Percentiles rank a stretch among this genome's conserved stretches.
Evolutionary conservation across 1,140 invertebrate species (phyloP).

Genomic region (Lepidurus arcticus): DNA sequence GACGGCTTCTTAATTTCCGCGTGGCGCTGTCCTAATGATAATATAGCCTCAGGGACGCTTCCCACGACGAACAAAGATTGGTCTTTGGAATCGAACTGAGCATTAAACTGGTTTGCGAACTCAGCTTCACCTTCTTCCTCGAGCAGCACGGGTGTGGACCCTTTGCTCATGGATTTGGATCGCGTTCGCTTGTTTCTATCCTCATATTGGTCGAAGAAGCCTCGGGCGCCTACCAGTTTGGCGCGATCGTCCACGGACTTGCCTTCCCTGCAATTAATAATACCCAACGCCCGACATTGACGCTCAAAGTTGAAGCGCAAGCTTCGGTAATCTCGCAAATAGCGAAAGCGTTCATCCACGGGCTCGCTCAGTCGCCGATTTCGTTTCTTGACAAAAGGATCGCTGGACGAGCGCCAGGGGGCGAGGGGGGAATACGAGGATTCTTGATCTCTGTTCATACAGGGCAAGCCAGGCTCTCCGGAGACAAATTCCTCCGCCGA

Average conservation of each 20-base stretch:
- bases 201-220: background rate
- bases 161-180: background rate
- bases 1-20: background rate
- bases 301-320: conserved; percentile 35
- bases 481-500: background rate
- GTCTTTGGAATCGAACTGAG: conserved; percentile 6
- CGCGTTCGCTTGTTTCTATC: background rate
- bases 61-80: background rate
- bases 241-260: conserved; percentile 3
- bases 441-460: background rate
- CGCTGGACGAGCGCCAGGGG: background rate
- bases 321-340: conserved; percentile 37
- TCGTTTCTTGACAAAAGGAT: conserved; percentile 3
- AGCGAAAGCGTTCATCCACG: conserved; percentile 26
- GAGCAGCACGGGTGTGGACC: background rate
- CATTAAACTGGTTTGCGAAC: background rate
- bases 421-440: background rate
- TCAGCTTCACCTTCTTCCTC: background rate
- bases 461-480: background rate
- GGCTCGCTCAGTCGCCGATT: background rate
- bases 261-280: background rate
- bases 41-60: background rate
- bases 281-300: background rate
- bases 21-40: background rate
- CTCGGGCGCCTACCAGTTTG: background rate